phyloP scores from a whole-genome alignment of 2,888 invertebrate genomes.

The Conchocele bisecta region DNA sequence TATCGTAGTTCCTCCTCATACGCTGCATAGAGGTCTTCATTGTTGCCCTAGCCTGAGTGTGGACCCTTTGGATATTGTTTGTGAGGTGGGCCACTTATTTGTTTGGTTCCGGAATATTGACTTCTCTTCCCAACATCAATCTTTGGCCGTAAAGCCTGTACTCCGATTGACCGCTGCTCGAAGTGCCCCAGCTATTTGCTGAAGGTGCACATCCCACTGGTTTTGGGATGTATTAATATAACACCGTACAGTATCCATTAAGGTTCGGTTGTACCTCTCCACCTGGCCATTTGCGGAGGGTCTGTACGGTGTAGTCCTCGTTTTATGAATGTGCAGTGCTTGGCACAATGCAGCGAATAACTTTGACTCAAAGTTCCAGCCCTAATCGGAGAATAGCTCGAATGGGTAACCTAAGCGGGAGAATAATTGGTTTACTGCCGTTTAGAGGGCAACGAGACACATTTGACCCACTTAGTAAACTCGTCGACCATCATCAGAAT shows the following conservation, averaged over 20 bases:
- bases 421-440: conserved; percentile 5
- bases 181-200: conserved; percentile 15
- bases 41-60: conserved; percentile 1
- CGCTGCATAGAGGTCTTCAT: neutral
- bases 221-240: neutral
- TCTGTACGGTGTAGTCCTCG: conserved; percentile 8
- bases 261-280: conserved; percentile 7
- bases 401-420: conserved; percentile 6
- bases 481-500: conserved; percentile 16
- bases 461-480: conserved; percentile 14
- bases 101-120: neutral
- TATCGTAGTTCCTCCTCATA: conserved; percentile 21
- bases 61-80: neutral
- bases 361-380: conserved; percentile 7
- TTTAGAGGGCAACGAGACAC: neutral
- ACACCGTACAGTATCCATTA: conserved; percentile 2
- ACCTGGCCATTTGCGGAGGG: conserved; percentile 9
- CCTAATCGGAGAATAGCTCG: conserved; percentile 3
- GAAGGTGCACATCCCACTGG: conserved; percentile 6
- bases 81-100: neutral
- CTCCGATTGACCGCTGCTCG: conserved; percentile 10
- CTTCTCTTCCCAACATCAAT: conserved; percentile 13
- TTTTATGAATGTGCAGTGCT: conserved; percentile 8
- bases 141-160: conserved; percentile 20
- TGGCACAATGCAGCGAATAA: conserved; percentile 1